phyloP scores from a whole-genome alignment of 2,797 vertebrate genomes.

The Enteromius viviparus region DNA sequence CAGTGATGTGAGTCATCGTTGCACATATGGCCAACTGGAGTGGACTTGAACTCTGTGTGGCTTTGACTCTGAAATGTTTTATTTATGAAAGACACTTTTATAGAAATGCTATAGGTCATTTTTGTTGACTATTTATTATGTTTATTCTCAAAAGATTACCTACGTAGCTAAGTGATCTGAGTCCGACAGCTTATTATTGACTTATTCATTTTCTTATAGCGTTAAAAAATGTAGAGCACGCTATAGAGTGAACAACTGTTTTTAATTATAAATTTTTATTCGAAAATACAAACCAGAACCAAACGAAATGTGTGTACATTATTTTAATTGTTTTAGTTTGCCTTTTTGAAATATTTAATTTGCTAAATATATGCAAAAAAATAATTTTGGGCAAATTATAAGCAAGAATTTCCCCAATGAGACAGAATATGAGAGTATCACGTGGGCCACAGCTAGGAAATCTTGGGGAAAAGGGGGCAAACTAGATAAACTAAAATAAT shows the following conservation, averaged over 20 bases:
- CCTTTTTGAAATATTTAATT: slow-evolving; percentile 81
- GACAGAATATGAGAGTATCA: background rate
- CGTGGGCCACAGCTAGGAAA: background rate
- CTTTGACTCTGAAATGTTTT: slow-evolving; percentile 4
- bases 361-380: slow-evolving; percentile 69
- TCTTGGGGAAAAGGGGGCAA: background rate
- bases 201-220: slow-evolving; percentile 67
- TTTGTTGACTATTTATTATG: slow-evolving; percentile 49
- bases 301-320: slow-evolving; percentile 75
- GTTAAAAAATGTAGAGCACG: slow-evolving; percentile 73
- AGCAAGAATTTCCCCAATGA: background rate
- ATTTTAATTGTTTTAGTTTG: slow-evolving; percentile 76
- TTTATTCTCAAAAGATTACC: slow-evolving; percentile 67
- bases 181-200: slow-evolving; percentile 69
- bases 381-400: slow-evolving; percentile 20
- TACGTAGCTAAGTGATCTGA: slow-evolving; percentile 71
- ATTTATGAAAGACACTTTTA: background rate
- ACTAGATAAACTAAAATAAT: background rate
- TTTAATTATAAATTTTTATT: slow-evolving; percentile 76
- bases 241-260: slow-evolving; percentile 72
- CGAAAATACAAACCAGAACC: slow-evolving; percentile 75
- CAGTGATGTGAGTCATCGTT: background rate
- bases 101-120: background rate
- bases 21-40: background rate
- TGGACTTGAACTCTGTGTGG: background rate